Evolutionary conservation across 1,140 invertebrate species (phyloP).

Genomic region (Caenorhabditis inopinata): DNA sequence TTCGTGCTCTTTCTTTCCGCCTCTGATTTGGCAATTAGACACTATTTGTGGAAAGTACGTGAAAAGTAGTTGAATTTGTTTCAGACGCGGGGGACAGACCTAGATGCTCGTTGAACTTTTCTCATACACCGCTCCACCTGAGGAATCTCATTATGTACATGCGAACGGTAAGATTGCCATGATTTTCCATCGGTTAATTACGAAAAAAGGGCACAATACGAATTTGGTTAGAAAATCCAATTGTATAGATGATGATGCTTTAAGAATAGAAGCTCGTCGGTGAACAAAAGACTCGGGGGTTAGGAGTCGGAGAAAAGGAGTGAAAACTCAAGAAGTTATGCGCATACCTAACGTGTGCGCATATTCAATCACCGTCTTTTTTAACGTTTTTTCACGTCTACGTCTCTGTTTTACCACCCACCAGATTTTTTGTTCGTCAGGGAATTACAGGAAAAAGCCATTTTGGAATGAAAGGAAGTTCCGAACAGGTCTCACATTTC

Average conservation of each 20-base stretch:
- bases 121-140: neutral
- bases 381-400: neutral
- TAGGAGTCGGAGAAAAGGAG: neutral
- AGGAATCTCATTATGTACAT: neutral
- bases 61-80: neutral
- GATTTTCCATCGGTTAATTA: too few species aligned
- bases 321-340: slow-evolving; percentile 27
- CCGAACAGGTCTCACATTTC: neutral
- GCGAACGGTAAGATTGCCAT: neutral
- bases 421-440: slow-evolving; percentile 10
- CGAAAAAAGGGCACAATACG: too few species aligned
- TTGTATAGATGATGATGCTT: slow-evolving; percentile 7
- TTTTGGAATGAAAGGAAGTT: neutral
- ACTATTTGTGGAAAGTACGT: neutral
- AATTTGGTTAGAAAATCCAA: too few species aligned
- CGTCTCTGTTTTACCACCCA: slow-evolving; percentile 11
- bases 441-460: too few species aligned
- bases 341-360: slow-evolving; percentile 22
- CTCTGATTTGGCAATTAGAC: neutral
- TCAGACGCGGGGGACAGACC: neutral
- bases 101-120: slow-evolving; percentile 5
- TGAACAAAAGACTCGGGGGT: neutral
- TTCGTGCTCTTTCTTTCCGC: neutral
- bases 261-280: neutral
- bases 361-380: slow-evolving; percentile 28